Evolutionary conservation across 2,888 invertebrate genomes (phyloP), one percentile per base, ranked within the genome.

Genomic region (Amblyjoppa proteus): DNA sequence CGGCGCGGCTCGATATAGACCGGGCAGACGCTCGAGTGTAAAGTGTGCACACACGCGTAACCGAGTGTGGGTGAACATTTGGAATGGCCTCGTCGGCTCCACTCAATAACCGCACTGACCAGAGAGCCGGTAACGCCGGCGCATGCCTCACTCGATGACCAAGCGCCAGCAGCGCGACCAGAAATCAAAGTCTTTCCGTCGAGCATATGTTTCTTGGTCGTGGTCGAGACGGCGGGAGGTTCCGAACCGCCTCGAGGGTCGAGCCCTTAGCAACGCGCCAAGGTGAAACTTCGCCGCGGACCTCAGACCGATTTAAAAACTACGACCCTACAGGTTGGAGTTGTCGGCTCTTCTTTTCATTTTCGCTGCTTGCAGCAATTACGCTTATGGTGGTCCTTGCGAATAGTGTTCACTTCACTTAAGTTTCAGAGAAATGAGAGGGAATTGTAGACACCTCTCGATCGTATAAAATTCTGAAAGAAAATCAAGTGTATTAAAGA

Each of bases 31-130:
- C 58, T 81, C 74, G 38, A 76, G 79, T 73, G 53, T 25, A 61
- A 61, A 73, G 31, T 34, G 20, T 20, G 20, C 20, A 58, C 73
- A 78, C 69, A 66, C 70, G 77, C 70, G 83, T 82, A 78, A 83
- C 1, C 16, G 86, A 87, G 85, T 89, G 89, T 85, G 86, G 87
- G 85, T 89, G 89, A 91, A 91, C 91, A 88, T 88, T 92, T 90
- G 88, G 90, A 90, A 90, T 88, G 88, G 83, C 87, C 90, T 89
- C 56, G 77, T 71, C 56, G 79, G 20, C 3, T 87, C 91, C 91
- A 93, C 92, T 93, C 93, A 92, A 93, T 93, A 93, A 93, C 90
- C 91, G 91, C 89, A 91, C 90, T 93, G 93, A 93, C 93, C 93
- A 56, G 53, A 56, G 53, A 31, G 56, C 74, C 71, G 87, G 82